Evolutionary conservation across 64 coral and sea anemone genomes (phyloP).

Genomic region (Montipora foliosa): DNA sequence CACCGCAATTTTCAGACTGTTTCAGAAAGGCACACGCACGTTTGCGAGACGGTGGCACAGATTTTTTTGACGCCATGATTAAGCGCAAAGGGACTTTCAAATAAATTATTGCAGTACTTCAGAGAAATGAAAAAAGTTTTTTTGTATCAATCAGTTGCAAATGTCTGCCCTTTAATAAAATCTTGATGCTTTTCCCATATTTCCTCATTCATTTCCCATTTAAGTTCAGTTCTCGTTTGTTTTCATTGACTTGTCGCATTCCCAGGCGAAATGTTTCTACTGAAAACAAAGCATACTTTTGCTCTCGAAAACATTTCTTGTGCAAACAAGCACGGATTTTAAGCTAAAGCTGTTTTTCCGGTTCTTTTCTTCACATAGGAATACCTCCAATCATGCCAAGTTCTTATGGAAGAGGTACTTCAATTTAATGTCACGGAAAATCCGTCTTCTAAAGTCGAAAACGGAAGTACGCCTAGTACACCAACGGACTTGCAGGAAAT

Average conservation of each 20-base stretch:
- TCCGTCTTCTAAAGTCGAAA: constrained; percentile 56
- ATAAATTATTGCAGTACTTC: no score
- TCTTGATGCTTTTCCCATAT: background rate
- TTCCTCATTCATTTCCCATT: background rate
- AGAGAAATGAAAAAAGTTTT: background rate
- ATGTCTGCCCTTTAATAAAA: background rate
- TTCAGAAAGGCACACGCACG: no score
- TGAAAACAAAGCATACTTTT: background rate
- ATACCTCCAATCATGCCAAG: constrained; percentile 93
- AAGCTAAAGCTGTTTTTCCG: background rate
- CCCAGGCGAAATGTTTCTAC: background rate
- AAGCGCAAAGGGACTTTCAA: no score
- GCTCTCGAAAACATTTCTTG: background rate
- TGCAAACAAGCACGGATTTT: background rate
- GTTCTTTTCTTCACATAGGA: constrained; percentile 67
- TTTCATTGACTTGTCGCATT: background rate
- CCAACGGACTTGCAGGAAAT: constrained; percentile 98
- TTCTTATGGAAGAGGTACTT: constrained; percentile 95
- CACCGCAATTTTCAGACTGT: no score
- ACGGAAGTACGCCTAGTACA: constrained; percentile 69
- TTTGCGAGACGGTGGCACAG: no score
- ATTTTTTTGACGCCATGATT: no score
- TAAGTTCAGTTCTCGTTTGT: background rate
- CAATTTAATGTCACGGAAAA: constrained; percentile 85
- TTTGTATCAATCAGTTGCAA: no score